phyloP scores from a whole-genome alignment of 2,797 vertebrate genomes.

The Diglossa cyanea region DNA sequence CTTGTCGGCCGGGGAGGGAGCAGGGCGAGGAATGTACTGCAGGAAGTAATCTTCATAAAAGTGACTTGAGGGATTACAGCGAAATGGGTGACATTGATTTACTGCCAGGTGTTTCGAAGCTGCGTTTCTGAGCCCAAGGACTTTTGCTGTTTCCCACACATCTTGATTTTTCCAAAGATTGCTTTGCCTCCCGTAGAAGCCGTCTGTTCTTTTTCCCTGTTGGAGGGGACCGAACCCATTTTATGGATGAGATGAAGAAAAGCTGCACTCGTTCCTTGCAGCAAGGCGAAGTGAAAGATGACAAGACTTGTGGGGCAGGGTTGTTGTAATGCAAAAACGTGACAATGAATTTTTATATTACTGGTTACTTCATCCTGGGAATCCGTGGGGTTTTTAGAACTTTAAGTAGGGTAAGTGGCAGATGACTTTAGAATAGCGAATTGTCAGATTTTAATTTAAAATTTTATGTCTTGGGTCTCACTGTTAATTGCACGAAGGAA shows the following conservation, averaged over 20 bases:
- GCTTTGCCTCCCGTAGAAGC: neutral
- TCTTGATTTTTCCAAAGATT: neutral
- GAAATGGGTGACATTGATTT: constrained; percentile 51
- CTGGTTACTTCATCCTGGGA: neutral
- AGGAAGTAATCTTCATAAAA: constrained; percentile 56
- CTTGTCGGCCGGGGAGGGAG: neutral
- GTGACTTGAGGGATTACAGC: constrained; percentile 37
- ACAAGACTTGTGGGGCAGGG: neutral
- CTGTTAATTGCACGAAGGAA: neutral
- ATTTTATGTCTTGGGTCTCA: neutral
- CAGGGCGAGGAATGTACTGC: neutral
- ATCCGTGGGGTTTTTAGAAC: neutral
- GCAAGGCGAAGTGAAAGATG: neutral
- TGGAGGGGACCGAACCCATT: constrained; percentile 3
- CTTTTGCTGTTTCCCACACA: neutral
- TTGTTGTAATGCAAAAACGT: neutral
- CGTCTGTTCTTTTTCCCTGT: neutral
- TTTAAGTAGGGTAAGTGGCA: neutral
- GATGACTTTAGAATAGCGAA: neutral
- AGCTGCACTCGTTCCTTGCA: neutral
- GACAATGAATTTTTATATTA: neutral
- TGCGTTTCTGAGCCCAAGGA: neutral
- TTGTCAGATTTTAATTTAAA: neutral
- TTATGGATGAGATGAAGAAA: neutral
- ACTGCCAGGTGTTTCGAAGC: constrained; percentile 45